Evolutionary conservation across 1,140 invertebrate species (phyloP).

Genomic region (Psix sp.): DNA sequence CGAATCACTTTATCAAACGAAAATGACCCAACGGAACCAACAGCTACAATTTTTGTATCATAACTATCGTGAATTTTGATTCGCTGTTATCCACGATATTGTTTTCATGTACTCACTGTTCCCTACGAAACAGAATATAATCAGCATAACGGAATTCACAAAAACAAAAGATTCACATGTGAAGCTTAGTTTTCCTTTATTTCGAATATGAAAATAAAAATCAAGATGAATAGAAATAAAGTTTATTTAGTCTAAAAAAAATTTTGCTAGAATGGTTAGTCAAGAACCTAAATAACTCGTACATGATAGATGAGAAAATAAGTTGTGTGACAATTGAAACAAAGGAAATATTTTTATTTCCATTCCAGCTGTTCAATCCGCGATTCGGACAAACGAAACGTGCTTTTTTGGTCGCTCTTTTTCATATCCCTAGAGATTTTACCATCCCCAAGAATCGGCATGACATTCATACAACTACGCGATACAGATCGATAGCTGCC

Average conservation of each 20-base stretch:
- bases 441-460: conserved; percentile 7
- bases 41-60: conserved; percentile 6
- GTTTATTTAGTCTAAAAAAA: no score
- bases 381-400: conserved; percentile 8
- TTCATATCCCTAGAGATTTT: conserved; percentile 4
- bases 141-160: no score
- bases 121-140: no score
- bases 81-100: no score
- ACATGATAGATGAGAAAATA: conserved; percentile 7
- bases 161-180: no score
- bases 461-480: conserved; percentile 13
- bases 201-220: no score
- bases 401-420: conserved; percentile 2
- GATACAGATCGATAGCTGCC: conserved; percentile 49
- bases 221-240: no score
- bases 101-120: no score
- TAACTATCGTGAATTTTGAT: background rate
- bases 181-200: no score
- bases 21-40: conserved; percentile 13
- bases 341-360: conserved; percentile 9
- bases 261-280: no score
- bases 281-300: no score
- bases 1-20: conserved; percentile 13
- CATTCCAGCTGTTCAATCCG: conserved; percentile 11
- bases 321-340: background rate